phyloP scores from a whole-genome alignment of 1,140 invertebrate species.

The Cotesia typhae region DNA sequence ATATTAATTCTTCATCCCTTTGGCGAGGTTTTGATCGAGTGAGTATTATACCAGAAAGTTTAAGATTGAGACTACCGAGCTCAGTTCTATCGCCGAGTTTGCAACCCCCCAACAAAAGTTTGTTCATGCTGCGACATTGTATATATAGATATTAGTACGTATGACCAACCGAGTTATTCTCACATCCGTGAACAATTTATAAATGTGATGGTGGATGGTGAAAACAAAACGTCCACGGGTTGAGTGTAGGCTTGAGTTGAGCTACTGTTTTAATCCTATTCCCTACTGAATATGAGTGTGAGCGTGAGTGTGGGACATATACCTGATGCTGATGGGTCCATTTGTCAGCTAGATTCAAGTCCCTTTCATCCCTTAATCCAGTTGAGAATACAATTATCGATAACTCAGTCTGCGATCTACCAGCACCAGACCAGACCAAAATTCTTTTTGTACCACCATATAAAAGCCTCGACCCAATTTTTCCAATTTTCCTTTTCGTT shows the following conservation, averaged over 20 bases:
- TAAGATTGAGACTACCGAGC: too few species aligned
- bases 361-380: slow-evolving; percentile 36
- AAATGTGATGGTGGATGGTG: not conserved
- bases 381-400: slow-evolving; percentile 34
- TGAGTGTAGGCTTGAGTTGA: slow-evolving; percentile 4
- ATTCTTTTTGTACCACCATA: not conserved
- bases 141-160: too few species aligned
- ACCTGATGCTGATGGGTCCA: slow-evolving; percentile 24
- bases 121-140: too few species aligned
- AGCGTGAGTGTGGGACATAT: slow-evolving; percentile 7
- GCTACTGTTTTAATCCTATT: slow-evolving; percentile 27
- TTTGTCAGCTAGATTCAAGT: slow-evolving; percentile 29
- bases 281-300: not conserved
- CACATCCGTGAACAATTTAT: not conserved
- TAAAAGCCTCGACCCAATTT: not conserved
- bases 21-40: slow-evolving; percentile 4
- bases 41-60: not conserved
- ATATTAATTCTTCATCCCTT: slow-evolving; percentile 12
- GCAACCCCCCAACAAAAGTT: too few species aligned
- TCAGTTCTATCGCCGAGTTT: too few species aligned
- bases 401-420: not conserved
- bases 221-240: slow-evolving; percentile 6
- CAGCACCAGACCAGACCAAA: not conserved
- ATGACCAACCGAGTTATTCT: not conserved
- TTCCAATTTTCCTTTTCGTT: not conserved